Evolutionary conservation across 2,113 vertebrate species (phyloP), one percentile per base, ranked within the genome.

Genomic region (Fregetta grallaria): DNA sequence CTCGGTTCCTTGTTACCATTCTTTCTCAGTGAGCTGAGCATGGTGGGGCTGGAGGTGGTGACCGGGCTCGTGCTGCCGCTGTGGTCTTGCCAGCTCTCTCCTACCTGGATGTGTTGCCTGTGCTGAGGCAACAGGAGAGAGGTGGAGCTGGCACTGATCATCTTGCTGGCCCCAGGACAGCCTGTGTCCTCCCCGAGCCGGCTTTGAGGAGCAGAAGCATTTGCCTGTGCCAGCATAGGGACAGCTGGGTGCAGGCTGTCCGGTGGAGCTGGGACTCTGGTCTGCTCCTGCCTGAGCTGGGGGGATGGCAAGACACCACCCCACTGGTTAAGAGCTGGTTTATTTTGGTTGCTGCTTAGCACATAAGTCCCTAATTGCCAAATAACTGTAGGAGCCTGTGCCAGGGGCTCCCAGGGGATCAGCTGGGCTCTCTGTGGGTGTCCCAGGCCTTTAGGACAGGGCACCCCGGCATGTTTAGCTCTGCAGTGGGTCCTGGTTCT

Each of bases 101-200:
- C 50, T 80, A 34, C 19, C 45, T 52, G 72, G 9, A 3, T 25
- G 7, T n/a, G 25, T 19, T 67, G 58, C n/a, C 61, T 70, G 45
- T 50, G 61, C 65, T 3, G 11, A 20, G 29, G 22, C 26, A 53
- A n/a, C 0, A 0, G 20, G 16, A 68, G 40, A 8, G 45, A 70
- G 45, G 17, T 29, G 75, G 26, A 42, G 13, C 32, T 76, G 62
- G 23, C 8, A 0, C 56, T 34, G 86, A 7, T 61, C 12, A 8
- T 14, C 38, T 36, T 56, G 55, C 78, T 38, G 56, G 25, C 42
- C 79, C 34, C 56, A 66, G 70, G 50, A 23, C 70, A 49, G 18
- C 66, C 71, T 21, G 45, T 34, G 14, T 47, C 66, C 16, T 59
- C 32, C 44, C 29, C 1, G 0, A 0, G 1, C n/a, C 1, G 0